Evolutionary conservation across 2,888 invertebrate genomes (phyloP).

Genomic region (Stramonita haemastoma): DNA sequence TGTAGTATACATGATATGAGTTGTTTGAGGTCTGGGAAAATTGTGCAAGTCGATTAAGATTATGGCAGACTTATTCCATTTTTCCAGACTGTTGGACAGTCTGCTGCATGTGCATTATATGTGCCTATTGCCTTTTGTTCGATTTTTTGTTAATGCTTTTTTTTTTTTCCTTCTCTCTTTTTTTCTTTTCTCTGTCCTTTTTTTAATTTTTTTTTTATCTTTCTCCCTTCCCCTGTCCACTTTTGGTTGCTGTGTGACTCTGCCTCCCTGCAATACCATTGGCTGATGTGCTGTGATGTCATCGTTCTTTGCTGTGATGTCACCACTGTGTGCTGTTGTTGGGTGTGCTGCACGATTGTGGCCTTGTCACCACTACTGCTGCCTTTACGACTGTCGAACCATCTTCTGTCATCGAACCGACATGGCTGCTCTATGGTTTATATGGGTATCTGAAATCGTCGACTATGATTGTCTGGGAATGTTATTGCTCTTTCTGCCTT

Average conservation of each 20-base stretch:
- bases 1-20: too few species aligned
- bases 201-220: too few species aligned
- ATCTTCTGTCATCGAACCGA: neutral
- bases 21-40: too few species aligned
- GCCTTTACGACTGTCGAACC: neutral
- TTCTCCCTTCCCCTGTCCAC: conserved; percentile 28
- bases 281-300: conserved; percentile 39
- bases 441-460: too few species aligned
- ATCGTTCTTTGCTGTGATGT: conserved; percentile 37
- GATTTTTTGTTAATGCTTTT: conserved; percentile 23
- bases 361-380: conserved; percentile 5
- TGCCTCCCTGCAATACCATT: conserved; percentile 26
- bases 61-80: too few species aligned
- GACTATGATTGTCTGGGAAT: neutral
- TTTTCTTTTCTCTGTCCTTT: neutral
- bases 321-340: conserved; percentile 38
- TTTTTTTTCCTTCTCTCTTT: conserved; percentile 27
- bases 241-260: conserved; percentile 34
- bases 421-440: neutral
- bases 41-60: too few species aligned
- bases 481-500: neutral
- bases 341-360: conserved; percentile 40
- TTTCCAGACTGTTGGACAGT: too few species aligned
- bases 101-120: neutral
- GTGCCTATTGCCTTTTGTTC: neutral